Evolutionary conservation across 2,888 invertebrate genomes (phyloP).

Genomic region (Drosophila greeni): DNA sequence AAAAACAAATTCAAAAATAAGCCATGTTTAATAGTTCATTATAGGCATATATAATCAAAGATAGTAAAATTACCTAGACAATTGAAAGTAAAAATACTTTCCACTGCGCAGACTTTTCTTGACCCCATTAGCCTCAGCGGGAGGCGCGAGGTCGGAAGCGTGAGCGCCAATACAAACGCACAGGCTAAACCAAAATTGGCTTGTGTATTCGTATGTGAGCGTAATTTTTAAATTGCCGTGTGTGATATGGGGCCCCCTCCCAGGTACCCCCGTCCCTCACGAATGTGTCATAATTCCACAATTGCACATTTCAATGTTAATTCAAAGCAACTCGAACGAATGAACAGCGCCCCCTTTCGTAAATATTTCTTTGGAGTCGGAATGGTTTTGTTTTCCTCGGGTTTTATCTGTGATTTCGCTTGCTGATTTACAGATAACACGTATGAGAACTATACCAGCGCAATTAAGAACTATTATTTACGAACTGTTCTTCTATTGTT

Average conservation of each 20-base stretch:
- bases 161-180: conserved; percentile 13
- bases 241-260: conserved; percentile 13
- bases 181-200: conserved; percentile 13
- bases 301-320: conserved; percentile 59
- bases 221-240: conserved; percentile 40
- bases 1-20: no score
- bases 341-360: conserved; percentile 7
- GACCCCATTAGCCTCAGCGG: conserved; percentile 21
- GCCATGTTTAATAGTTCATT: not conserved
- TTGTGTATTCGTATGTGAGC: conserved; percentile 24
- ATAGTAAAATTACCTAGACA: not conserved
- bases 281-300: conserved; percentile 36
- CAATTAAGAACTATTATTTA: conserved; percentile 16
- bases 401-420: conserved; percentile 47
- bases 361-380: conserved; percentile 51
- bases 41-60: not conserved
- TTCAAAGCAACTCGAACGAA: conserved; percentile 35
- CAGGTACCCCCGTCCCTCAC: conserved; percentile 7
- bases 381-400: conserved; percentile 37
- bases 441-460: conserved; percentile 22
- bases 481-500: conserved; percentile 20
- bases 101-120: conserved; percentile 26
- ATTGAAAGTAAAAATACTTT: not conserved
- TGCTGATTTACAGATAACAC: conserved; percentile 38
- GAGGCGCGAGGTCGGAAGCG: not conserved